phyloP scores from a whole-genome alignment of 2,888 invertebrate species.

The Phymatocera aterrima region DNA sequence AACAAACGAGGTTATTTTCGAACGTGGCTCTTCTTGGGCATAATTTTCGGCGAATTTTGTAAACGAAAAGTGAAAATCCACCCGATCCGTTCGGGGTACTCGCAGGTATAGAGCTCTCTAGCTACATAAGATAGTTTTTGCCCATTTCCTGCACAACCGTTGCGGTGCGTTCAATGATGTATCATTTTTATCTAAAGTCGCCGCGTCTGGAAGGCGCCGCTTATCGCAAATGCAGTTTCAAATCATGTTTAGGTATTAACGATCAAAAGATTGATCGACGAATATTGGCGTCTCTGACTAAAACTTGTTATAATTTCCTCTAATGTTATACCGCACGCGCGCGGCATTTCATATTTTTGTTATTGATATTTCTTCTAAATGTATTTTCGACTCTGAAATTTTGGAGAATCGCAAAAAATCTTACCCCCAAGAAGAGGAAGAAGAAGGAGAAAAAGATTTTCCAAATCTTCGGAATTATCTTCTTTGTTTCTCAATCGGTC shows the following conservation, averaged over 20 bases:
- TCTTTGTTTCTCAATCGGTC: too few relatives aligned
- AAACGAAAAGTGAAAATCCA: background rate
- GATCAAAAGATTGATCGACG: slow-evolving; percentile 46
- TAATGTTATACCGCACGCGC: background rate
- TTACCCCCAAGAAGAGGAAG: too few relatives aligned
- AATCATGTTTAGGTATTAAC: slow-evolving; percentile 46
- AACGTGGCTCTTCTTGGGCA: background rate
- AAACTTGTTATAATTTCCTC: background rate
- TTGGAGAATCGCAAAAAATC: background rate
- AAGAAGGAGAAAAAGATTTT: too few relatives aligned
- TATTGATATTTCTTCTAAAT: background rate
- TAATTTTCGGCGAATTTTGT: background rate
- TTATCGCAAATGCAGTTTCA: slow-evolving; percentile 46
- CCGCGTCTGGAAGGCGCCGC: slow-evolving; percentile 45
- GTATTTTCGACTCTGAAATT: background rate
- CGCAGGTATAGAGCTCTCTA: background rate
- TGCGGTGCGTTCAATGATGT: slow-evolving; percentile 31
- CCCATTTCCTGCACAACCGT: slow-evolving; percentile 17
- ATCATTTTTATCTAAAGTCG: slow-evolving; percentile 48
- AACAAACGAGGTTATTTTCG: background rate
- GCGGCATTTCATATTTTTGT: background rate
- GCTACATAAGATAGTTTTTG: slow-evolving; percentile 1
- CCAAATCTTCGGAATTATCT: too few relatives aligned
- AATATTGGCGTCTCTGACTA: slow-evolving; percentile 39
- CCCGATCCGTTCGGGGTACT: background rate